Conservation (phyloP, 2,888 invertebrate species). For the Tinea trinotella region DNA sequence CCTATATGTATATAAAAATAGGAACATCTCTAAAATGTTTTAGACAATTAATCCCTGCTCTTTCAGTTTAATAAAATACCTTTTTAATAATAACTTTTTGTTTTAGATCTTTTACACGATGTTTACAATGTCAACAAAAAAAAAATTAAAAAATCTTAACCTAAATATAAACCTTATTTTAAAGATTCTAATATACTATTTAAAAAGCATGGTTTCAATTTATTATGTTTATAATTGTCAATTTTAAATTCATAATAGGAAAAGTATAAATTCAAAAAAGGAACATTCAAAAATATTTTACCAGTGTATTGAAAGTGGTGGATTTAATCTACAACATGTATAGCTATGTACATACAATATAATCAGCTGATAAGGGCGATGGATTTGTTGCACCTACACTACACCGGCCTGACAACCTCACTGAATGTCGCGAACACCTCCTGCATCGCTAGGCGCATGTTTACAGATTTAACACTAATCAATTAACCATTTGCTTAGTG, state of each 20-base stretch:
- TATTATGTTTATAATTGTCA: not conserved
- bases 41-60: too few species aligned
- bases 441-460: constrained; percentile 52
- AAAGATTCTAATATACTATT: too few species aligned
- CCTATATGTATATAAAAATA: too few species aligned
- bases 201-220: not conserved
- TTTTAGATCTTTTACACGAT: too few species aligned
- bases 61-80: too few species aligned
- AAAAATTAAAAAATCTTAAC: too few species aligned
- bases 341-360: constrained; percentile 21
- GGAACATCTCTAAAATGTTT: too few species aligned
- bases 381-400: constrained; percentile 11
- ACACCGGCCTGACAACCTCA: not conserved
- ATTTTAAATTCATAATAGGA: not conserved
- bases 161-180: too few species aligned
- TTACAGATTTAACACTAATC: constrained; percentile 50
- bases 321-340: not conserved
- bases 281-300: not conserved
- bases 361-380: constrained; percentile 62
- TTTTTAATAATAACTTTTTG: too few species aligned
- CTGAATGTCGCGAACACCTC: not conserved
- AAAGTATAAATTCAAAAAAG: not conserved
- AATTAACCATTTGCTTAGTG: constrained; percentile 36
- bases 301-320: not conserved
- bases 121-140: too few species aligned